A percentile compares a stretch with the other conserved stretches of the same genome.
phyloP scores from a whole-genome alignment of 37 sponge, comb jelly and placozoan species.

The Cladorhizidae sp. region DNA sequence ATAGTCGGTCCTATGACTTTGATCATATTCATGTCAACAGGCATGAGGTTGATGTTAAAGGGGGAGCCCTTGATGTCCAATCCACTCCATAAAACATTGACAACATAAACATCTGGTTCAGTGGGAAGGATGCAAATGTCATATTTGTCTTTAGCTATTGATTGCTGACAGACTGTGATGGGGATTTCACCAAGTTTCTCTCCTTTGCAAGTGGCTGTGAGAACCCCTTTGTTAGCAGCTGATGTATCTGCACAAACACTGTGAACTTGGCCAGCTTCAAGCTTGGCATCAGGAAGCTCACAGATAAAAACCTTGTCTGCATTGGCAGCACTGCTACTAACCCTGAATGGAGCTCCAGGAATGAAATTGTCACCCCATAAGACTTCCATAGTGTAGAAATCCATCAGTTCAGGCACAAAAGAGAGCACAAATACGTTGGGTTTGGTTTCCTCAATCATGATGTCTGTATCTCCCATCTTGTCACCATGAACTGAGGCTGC shows the following conservation, averaged over 20 bases:
- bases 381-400: conserved; percentile 51
- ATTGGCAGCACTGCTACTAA: conserved; percentile 35
- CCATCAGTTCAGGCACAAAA: conserved; percentile 32
- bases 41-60: conserved; percentile 67
- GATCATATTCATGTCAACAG: conserved; percentile 56
- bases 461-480: conserved; percentile 11
- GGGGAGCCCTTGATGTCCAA: conserved; percentile 73
- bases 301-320: conserved; percentile 44
- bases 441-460: conserved; percentile 30
- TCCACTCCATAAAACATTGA: conserved; percentile 64
- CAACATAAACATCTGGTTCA: conserved; percentile 50
- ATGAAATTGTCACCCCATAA: conserved; percentile 42
- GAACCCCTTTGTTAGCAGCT: conserved; percentile 37
- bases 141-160: conserved; percentile 20
- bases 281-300: conserved; percentile 44
- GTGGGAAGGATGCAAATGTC: conserved; percentile 56
- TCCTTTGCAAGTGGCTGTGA: conserved; percentile 58
- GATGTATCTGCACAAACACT: conserved; percentile 44
- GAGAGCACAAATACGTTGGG: conserved; percentile 32
- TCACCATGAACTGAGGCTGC: conserved; percentile 38
- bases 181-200: conserved; percentile 53
- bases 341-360: conserved; percentile 64
- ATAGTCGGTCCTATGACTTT: conserved; percentile 55
- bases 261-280: conserved; percentile 54
- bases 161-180: conserved; percentile 29